Percentiles rank a stretch among this genome's conserved stretches.
phyloP scores from a whole-genome alignment of 2,113 vertebrate species.

The Phrynosoma blainvillii region DNA sequence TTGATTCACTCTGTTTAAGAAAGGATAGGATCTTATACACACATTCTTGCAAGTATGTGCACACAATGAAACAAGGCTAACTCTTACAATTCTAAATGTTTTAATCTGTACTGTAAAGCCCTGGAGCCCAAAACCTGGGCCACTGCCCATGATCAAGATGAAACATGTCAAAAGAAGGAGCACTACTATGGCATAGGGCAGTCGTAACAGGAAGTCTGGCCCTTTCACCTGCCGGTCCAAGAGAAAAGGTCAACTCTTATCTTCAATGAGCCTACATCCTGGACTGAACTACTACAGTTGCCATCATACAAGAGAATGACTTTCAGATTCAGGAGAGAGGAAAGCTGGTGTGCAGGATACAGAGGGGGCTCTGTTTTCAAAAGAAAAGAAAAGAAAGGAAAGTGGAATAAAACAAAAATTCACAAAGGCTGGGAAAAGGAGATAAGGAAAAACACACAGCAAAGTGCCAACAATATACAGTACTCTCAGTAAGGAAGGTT shows the following conservation, averaged over 20 bases:
- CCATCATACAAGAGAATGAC: neutral
- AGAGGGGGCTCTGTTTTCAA: neutral
- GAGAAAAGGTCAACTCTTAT: slow-evolving; percentile 27
- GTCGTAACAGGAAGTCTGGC: neutral
- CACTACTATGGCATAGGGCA: neutral
- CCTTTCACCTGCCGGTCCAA: neutral
- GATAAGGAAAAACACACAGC: neutral
- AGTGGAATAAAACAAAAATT: neutral
- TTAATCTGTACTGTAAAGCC: neutral
- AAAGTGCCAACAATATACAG: neutral
- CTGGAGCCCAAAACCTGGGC: neutral
- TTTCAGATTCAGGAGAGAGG: neutral
- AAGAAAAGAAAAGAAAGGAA: neutral
- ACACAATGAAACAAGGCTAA: too few species aligned
- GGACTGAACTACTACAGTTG: neutral
- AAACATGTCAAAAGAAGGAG: neutral
- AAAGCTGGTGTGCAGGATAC: neutral
- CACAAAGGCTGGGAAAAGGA: neutral
- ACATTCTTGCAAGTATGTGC: too few species aligned
- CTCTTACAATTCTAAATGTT: too few species aligned
- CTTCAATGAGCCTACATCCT: neutral
- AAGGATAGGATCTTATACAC: too few species aligned
- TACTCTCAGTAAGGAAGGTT: neutral
- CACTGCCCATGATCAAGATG: neutral
- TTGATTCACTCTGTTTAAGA: neutral